Evolutionary conservation across 1,140 invertebrate genomes (phyloP).

Genomic region (Meloidogyne chitwoodi): DNA sequence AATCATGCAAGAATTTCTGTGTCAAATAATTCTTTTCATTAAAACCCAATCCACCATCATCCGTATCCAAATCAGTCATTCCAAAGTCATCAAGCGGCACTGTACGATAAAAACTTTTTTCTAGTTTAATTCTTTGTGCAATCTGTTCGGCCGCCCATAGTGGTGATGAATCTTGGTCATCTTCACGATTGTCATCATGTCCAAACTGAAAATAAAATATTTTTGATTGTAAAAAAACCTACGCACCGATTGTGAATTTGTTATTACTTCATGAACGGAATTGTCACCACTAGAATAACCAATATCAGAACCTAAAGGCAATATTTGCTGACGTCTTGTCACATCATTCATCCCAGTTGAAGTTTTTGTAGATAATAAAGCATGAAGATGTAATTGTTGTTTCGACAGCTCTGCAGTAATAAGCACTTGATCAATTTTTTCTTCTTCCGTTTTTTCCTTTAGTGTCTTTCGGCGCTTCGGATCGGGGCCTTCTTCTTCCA

Average conservation of each 20-base stretch:
- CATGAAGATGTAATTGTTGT: not conserved
- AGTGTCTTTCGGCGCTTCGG: slow-evolving; percentile 10
- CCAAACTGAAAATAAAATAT: not conserved
- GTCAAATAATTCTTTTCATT: not conserved
- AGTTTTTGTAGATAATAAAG: not conserved
- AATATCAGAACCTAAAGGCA: slow-evolving; percentile 18
- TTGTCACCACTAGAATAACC: slow-evolving; percentile 41
- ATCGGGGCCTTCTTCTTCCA: slow-evolving; percentile 11
- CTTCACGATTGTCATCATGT: not conserved
- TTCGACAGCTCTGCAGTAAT: not conserved
- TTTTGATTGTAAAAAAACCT: not conserved
- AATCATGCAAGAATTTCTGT: slow-evolving; percentile 6
- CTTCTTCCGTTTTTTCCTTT: not conserved
- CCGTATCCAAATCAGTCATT: slow-evolving; percentile 17
- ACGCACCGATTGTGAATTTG: not conserved
- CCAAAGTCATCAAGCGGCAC: slow-evolving; percentile 31
- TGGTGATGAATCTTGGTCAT: not conserved
- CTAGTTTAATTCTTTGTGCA: slow-evolving; percentile 7
- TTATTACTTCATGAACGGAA: slow-evolving; percentile 26
- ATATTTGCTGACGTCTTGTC: not conserved
- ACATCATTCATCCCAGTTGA: slow-evolving; percentile 1
- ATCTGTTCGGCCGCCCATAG: not conserved
- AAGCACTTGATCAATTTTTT: not conserved
- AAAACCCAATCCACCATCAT: not conserved
- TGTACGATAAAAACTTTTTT: slow-evolving; percentile 32